These are phyloP conservation scores for Bombus balteatus DNA, from an alignment of 1,140 invertebrate species.

Conservation along the genomic window DNA sequence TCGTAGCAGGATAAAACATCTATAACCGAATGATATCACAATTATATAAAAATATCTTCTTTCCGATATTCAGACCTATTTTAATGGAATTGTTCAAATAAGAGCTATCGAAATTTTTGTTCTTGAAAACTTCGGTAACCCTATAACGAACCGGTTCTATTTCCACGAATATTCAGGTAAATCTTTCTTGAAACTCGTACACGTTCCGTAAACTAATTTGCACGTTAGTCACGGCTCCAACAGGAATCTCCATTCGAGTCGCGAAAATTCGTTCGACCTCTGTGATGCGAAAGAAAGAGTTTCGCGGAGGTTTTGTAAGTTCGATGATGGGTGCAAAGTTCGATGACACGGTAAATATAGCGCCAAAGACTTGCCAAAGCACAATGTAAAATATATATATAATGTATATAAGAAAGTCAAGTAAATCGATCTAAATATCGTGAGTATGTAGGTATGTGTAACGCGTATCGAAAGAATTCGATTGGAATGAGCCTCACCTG, in stretches of 20 bases:
- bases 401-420: slow-evolving; percentile 49
- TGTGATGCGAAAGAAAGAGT: slow-evolving; percentile 21
- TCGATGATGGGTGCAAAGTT: slow-evolving; percentile 67
- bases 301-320: slow-evolving; percentile 23
- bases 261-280: slow-evolving; percentile 23
- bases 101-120: not conserved
- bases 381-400: slow-evolving; percentile 71
- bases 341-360: slow-evolving; percentile 77
- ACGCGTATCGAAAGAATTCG: not conserved
- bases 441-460: slow-evolving; percentile 44
- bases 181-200: not conserved
- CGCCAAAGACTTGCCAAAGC: slow-evolving; percentile 82
- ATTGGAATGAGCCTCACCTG: slow-evolving; percentile 85
- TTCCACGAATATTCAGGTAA: not conserved
- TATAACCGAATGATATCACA: too few relatives aligned
- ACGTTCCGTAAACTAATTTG: slow-evolving; percentile 10
- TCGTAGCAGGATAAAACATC: too few relatives aligned
- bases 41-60: not conserved
- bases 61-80: not conserved
- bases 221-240: slow-evolving; percentile 18
- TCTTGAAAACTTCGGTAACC: not conserved
- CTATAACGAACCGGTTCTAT: not conserved
- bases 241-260: not conserved
- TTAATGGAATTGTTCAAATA: not conserved
- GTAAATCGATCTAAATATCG: slow-evolving; percentile 43